Conservation (phyloP, 2,797 vertebrate species). For the Hoplostethus atlanticus region DNA sequence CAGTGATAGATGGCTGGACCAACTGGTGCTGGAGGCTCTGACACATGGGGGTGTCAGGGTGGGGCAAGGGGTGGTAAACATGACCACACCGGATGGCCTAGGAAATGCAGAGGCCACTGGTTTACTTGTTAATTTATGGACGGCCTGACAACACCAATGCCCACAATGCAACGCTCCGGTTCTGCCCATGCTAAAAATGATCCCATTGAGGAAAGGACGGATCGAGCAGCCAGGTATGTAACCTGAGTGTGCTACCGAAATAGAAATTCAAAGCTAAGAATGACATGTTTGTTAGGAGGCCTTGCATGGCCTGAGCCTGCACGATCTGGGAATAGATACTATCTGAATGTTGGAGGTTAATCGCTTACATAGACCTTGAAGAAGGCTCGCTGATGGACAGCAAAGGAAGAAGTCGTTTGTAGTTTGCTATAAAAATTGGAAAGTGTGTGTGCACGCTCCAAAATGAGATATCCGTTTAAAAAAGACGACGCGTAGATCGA, state of each 20-base stretch:
- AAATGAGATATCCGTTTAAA: too few relatives aligned
- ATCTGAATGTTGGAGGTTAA: constrained; percentile 58
- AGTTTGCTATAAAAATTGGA: constrained; percentile 1
- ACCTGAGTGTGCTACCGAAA: constrained; percentile 61
- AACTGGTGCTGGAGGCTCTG: constrained; percentile 73
- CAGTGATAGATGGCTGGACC: constrained; percentile 74
- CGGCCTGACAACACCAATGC: constrained; percentile 69
- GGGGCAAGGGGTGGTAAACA: constrained; percentile 71
- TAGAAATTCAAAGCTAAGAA: constrained; percentile 60
- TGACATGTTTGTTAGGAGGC: constrained; percentile 61
- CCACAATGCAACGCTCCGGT: constrained; percentile 62
- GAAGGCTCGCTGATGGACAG: constrained; percentile 50
- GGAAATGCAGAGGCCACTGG: constrained; percentile 83
- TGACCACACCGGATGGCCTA: constrained; percentile 78
- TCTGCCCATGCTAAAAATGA: constrained; percentile 66
- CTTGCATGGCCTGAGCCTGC: constrained; percentile 7
- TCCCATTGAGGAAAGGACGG: constrained; percentile 62
- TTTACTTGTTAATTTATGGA: constrained; percentile 84
- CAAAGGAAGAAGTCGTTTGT: constrained; percentile 12
- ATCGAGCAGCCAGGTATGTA: constrained; percentile 67
- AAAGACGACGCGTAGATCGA: too few relatives aligned
- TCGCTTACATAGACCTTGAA: constrained; percentile 17
- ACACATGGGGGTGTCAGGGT: constrained; percentile 60
- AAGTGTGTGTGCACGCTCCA: not conserved
- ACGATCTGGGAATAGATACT: constrained; percentile 41